phyloP scores from a whole-genome alignment of 1,140 invertebrate species.

The Pomacea maculata region DNA sequence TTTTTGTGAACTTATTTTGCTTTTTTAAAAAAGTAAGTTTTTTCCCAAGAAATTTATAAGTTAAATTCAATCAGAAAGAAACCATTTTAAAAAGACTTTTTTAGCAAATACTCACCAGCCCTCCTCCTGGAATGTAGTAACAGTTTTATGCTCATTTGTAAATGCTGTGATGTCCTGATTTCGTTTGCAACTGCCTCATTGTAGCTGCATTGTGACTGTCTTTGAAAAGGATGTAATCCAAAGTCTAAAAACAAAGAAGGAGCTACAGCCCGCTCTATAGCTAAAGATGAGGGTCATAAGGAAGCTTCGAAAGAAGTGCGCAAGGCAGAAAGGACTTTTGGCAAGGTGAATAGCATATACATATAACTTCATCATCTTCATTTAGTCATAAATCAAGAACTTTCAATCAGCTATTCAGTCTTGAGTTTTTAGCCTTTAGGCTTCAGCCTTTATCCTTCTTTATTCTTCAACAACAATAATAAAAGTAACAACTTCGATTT shows the following conservation, averaged over 20 bases:
- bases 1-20: neutral
- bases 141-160: too few relatives aligned
- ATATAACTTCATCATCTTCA: neutral
- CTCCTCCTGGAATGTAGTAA: too few relatives aligned
- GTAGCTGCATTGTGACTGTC: too few relatives aligned
- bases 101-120: too few relatives aligned
- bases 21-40: neutral
- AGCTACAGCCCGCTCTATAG: constrained; percentile 54
- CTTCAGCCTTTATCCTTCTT: neutral
- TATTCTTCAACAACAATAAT: neutral
- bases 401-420: neutral
- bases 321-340: constrained; percentile 64
- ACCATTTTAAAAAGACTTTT: too few relatives aligned
- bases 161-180: too few relatives aligned
- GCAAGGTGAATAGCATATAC: constrained; percentile 40
- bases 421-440: neutral
- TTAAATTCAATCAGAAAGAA: too few relatives aligned
- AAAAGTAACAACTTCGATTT: neutral
- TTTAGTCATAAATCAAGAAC: neutral
- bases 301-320: constrained; percentile 62
- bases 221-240: constrained; percentile 63
- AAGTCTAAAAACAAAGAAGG: constrained; percentile 66
- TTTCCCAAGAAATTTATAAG: too few relatives aligned
- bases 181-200: too few relatives aligned
- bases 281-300: constrained; percentile 65